Conservation (phyloP, 2,797 vertebrate species). For the Meda fulgida region DNA sequence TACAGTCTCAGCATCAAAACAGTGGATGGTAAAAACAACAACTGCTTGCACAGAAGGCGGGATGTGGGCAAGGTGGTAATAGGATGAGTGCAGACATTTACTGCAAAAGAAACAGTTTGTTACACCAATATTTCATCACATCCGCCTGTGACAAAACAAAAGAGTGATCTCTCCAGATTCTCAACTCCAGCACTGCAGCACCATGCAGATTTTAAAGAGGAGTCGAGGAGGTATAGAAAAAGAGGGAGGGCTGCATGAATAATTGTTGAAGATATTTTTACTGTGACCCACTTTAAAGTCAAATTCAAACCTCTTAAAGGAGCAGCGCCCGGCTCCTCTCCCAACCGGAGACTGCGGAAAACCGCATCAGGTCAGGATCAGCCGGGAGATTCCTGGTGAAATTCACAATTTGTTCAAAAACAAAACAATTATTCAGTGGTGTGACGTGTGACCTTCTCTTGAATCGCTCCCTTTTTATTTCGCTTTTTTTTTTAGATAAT, state of each 20-base stretch:
- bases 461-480: neutral
- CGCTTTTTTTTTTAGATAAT: neutral
- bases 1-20: conserved; percentile 15
- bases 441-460: neutral
- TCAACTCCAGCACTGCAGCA: conserved; percentile 71
- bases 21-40: conserved; percentile 28
- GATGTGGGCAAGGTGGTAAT: conserved; percentile 32
- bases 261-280: conserved; percentile 86
- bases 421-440: neutral
- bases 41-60: conserved; percentile 27
- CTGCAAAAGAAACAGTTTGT: conserved; percentile 52
- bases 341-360: conserved; percentile 16
- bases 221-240: conserved; percentile 53
- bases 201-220: conserved; percentile 72
- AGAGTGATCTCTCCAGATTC: conserved; percentile 63
- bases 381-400: conserved; percentile 11
- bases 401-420: neutral
- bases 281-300: conserved; percentile 83
- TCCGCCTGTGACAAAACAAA: conserved; percentile 63
- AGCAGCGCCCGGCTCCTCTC: conserved; percentile 60
- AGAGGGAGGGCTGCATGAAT: conserved; percentile 80
- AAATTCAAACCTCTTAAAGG: conserved; percentile 77
- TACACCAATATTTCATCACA: conserved; percentile 72
- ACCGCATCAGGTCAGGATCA: conserved; percentile 6
- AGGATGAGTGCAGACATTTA: conserved; percentile 35